Base-by-base conservation (phyloP, 92 coral and sea anemone genomes). In the Blastomussa wellsi region DNA sequence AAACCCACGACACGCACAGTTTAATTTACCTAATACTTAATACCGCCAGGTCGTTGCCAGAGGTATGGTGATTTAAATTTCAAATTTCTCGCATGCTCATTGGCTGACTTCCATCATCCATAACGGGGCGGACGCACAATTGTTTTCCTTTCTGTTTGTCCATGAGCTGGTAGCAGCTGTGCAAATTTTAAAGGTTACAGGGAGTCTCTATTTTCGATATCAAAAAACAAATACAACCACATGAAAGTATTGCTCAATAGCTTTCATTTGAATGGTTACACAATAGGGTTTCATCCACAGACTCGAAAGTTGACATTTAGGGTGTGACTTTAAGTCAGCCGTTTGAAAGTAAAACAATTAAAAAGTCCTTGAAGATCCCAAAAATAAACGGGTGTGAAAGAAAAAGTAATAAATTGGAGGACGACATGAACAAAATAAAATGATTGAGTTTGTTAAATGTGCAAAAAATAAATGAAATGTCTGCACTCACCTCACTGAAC, bases 401-500 rank as follows among this genome's bases (percentile, higher is more conserved):
- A 67, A 29, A 24, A 41, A 74, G 55, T 24, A 81, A 81, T n/a
- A n/a, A n/a, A n/a, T n/a, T n/a, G n/a, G n/a, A 6, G 41, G n/a
- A 51, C 57, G 22, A 51, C 57, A 51, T n/a, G 57, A 20, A 51
- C 0, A 51, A 51, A 51, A n/a, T n/a, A n/a, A 51, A 48, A 48
- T 15, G 44, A 3, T 48, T 48, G 14, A 48, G 11, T 48, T 48
- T 48, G 53, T 48, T 48, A 7, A 53, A 53, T 6, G 19, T 9
- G 22, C 19, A 51, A 51, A 51, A 51, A n/a, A n/a, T n/a, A n/a
- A n/a, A n/a, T n/a, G n/a, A n/a, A n/a, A n/a, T n/a, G n/a, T n/a
- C n/a, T n/a, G n/a, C 53, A 81, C 86, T 33, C 19, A 73, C 86
- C 79, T 83, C 79, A 33, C 82, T 88, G 78, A 92, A 92, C 0